Conservation (phyloP, 2,888 invertebrate species). For the Lacanobia wlatinum region DNA sequence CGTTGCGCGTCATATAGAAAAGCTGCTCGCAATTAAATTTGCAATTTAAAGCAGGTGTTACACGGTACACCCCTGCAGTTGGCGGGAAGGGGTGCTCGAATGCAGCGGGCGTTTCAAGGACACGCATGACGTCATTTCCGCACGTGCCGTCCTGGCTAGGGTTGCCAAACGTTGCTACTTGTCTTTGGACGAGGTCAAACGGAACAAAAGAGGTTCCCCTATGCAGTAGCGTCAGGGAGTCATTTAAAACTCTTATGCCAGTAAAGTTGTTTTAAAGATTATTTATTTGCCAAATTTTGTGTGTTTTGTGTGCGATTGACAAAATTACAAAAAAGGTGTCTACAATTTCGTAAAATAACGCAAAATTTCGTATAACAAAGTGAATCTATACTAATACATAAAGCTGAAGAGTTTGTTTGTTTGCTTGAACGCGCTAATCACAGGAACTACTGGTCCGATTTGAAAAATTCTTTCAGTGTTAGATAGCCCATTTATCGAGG, state of each 20-base stretch:
- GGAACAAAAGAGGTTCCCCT: constrained; percentile 20
- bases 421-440: too few relatives aligned
- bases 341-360: too few relatives aligned
- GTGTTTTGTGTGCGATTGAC: not conserved
- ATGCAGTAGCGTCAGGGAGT: not conserved
- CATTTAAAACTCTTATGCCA: not conserved
- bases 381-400: too few relatives aligned
- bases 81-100: constrained; percentile 62
- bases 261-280: not conserved
- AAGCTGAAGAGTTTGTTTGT: too few relatives aligned
- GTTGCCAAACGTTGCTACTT: constrained; percentile 20
- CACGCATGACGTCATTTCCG: constrained; percentile 72
- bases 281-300: not conserved
- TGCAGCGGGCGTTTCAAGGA: constrained; percentile 74
- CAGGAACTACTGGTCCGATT: too few relatives aligned
- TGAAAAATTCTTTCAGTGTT: too few relatives aligned
- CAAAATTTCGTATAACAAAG: too few relatives aligned
- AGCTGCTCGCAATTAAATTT: constrained; percentile 56
- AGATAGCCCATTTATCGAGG: too few relatives aligned
- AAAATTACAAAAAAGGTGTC: too few relatives aligned
- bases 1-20: constrained; percentile 14
- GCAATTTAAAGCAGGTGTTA: constrained; percentile 56
- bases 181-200: constrained; percentile 18
- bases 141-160: constrained; percentile 40
- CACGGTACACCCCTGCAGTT: constrained; percentile 56